These are phyloP conservation scores for Tragelaphus scriptus DNA, from an alignment of 2,113 vertebrate species.

Conservation along the genomic window DNA sequence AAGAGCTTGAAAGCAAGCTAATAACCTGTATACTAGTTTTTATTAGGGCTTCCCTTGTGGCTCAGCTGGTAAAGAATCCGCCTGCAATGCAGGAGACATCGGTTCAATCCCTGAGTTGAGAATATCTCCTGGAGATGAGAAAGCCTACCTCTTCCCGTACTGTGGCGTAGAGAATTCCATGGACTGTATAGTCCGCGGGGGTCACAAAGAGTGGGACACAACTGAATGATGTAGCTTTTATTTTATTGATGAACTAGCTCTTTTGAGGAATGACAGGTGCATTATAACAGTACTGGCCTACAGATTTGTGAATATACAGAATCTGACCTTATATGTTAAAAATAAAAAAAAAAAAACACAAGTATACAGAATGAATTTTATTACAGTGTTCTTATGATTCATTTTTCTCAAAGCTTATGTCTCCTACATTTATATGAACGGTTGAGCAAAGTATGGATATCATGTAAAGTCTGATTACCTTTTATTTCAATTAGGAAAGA, in stretches of 20 bases:
- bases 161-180: neutral
- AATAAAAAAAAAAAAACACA: neutral
- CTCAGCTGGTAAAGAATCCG: neutral
- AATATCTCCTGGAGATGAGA: neutral
- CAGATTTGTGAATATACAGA: neutral
- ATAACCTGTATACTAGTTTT: neutral
- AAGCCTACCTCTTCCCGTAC: neutral
- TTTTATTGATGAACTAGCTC: neutral
- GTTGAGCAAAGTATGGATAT: neutral
- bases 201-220: neutral
- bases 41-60: neutral
- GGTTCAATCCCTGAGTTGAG: neutral
- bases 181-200: neutral
- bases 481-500: neutral
- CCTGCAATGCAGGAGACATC: neutral
- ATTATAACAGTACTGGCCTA: neutral
- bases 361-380: neutral
- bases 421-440: neutral
- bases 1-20: neutral
- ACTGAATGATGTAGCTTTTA: neutral
- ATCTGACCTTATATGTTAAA: neutral
- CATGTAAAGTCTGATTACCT: constrained; percentile 29
- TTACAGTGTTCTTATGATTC: neutral
- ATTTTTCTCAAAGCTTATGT: neutral
- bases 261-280: neutral